Evolutionary conservation across 2,888 invertebrate species (phyloP).

Genomic region (Lissocephala sabroskyi): DNA sequence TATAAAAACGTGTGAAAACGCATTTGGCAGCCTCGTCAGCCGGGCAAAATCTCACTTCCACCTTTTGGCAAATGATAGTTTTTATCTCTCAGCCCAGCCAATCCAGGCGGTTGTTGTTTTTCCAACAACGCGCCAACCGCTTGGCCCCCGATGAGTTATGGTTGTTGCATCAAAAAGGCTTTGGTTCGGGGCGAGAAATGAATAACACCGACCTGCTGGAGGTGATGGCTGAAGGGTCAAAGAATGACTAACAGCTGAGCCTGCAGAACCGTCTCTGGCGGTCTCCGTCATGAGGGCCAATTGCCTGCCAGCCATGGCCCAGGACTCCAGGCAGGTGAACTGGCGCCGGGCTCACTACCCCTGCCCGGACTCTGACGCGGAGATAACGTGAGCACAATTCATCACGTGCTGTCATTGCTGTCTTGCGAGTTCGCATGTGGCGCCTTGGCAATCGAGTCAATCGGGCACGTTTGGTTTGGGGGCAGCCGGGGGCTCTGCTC

Average conservation of each 20-base stretch:
- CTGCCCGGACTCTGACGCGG: conserved; percentile 6
- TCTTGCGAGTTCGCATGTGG: conserved; percentile 27
- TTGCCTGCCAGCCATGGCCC: background rate
- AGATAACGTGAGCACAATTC: conserved; percentile 57
- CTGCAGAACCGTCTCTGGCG: too few species aligned
- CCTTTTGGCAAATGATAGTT: conserved; percentile 64
- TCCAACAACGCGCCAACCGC: background rate
- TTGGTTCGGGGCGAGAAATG: conserved; percentile 21
- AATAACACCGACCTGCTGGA: conserved; percentile 14
- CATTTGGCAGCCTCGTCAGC: conserved; percentile 47
- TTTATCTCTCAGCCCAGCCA: conserved; percentile 42
- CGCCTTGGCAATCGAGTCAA: too few species aligned
- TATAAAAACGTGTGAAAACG: conserved; percentile 60
- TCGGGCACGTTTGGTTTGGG: background rate
- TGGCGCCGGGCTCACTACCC: too few species aligned
- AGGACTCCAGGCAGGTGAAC: conserved; percentile 7
- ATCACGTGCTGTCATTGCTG: conserved; percentile 60
- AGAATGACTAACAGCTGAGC: conserved; percentile 11
- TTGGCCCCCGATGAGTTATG: conserved; percentile 46
- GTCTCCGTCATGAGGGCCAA: too few species aligned
- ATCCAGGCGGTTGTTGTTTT: background rate
- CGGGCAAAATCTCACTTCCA: conserved; percentile 39
- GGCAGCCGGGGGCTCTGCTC: background rate
- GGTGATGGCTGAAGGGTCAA: conserved; percentile 12
- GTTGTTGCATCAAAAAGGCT: conserved; percentile 58